Evolutionary conservation across 2,797 vertebrate genomes (phyloP).

Genomic region (Acanthis flammea): DNA sequence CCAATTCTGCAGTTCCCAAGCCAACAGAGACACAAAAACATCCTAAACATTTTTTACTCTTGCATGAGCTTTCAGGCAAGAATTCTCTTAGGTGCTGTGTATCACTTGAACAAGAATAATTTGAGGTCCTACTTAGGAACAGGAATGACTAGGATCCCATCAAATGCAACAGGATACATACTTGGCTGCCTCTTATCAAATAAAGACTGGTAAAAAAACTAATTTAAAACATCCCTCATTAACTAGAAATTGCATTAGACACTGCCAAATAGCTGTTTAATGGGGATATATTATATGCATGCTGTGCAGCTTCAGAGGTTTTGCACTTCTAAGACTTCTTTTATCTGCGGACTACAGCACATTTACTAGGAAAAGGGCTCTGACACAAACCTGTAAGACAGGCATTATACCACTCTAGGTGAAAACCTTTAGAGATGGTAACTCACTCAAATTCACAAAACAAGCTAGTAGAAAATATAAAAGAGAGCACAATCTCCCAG

Average conservation of each 20-base stretch:
- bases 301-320: slow-evolving; percentile 25
- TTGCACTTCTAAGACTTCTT: slow-evolving; percentile 43
- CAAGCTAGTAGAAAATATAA: background rate
- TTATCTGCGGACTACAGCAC: slow-evolving; percentile 13
- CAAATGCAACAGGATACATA: background rate
- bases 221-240: slow-evolving; percentile 19
- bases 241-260: slow-evolving; percentile 9
- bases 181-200: background rate
- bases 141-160: background rate
- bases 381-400: background rate
- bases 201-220: background rate
- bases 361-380: slow-evolving; percentile 5
- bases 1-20: background rate
- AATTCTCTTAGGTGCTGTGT: background rate
- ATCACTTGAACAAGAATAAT: background rate
- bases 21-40: background rate
- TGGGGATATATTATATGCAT: background rate
- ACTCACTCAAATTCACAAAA: background rate
- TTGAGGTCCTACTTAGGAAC: background rate
- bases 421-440: background rate
- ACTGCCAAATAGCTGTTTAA: slow-evolving; percentile 51
- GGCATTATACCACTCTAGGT: background rate
- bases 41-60: background rate
- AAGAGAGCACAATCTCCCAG: background rate
- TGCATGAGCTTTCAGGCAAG: background rate